These are phyloP conservation scores for Dipodomys spectabilis DNA, from an alignment of 2,113 vertebrate genomes.

Conservation along the genomic window DNA sequence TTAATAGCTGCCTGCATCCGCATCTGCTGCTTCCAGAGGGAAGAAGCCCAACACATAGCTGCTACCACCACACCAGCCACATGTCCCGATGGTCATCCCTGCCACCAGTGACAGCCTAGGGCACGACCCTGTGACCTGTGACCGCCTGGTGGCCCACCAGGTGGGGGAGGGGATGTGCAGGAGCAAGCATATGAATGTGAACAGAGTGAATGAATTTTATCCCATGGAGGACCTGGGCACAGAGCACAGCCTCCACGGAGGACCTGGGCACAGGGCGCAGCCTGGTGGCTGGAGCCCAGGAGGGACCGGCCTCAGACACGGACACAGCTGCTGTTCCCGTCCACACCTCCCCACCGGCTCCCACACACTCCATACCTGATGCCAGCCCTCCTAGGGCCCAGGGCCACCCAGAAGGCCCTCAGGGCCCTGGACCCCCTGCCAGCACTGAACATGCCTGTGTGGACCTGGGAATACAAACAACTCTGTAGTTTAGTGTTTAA, in stretches of 20 bases:
- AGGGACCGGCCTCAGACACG: neutral
- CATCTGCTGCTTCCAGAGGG: slow-evolving; percentile 84
- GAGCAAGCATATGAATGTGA: no score
- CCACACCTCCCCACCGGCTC: no score
- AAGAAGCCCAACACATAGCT: slow-evolving; percentile 42
- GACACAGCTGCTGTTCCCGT: neutral
- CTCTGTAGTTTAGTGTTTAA: neutral
- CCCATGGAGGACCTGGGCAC: neutral
- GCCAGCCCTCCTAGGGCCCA: neutral
- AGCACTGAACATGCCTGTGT: neutral
- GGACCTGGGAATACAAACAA: neutral
- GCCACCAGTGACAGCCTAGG: slow-evolving; percentile 86
- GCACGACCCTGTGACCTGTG: slow-evolving; percentile 88
- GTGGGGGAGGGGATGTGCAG: neutral
- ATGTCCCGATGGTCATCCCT: slow-evolving; percentile 69
- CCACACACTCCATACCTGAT: no score
- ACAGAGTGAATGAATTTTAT: no score
- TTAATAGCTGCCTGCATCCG: slow-evolving; percentile 83
- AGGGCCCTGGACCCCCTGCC: neutral
- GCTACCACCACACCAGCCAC: slow-evolving; percentile 2
- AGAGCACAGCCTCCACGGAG: neutral
- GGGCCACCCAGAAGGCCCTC: neutral
- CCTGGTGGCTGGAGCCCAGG: neutral
- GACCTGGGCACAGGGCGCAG: neutral
- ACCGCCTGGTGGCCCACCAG: slow-evolving; percentile 57